Conservation (phyloP, 2,888 invertebrate genomes). For the Athalia cordata region DNA sequence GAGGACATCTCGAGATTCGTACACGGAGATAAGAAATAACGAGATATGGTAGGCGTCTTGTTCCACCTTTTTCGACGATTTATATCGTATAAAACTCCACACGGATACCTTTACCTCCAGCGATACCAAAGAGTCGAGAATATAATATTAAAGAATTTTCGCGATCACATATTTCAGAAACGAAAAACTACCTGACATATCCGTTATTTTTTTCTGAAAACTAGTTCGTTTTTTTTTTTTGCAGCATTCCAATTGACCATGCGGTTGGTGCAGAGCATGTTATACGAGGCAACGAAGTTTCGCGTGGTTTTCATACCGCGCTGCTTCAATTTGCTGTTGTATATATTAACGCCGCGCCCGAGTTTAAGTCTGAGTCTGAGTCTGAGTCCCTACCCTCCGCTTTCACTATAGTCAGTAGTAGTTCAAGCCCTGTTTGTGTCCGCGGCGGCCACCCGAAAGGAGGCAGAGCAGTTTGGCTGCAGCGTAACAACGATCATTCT, state of each 20-base stretch:
- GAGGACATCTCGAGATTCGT: background rate
- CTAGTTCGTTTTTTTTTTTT: background rate
- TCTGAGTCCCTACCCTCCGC: conserved; percentile 9
- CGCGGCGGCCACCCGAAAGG: background rate
- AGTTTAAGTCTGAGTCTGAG: background rate
- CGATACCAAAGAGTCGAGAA: too few species aligned
- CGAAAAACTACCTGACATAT: conserved; percentile 18
- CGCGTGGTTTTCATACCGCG: conserved; percentile 8
- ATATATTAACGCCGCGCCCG: conserved; percentile 28
- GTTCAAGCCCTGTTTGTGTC: conserved; percentile 27
- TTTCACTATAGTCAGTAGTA: conserved; percentile 36
- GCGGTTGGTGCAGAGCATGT: background rate
- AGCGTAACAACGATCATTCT: too few species aligned
- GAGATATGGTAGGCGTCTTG: background rate
- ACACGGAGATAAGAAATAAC: conserved; percentile 16
- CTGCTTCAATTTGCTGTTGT: conserved; percentile 16
- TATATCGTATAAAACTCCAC: background rate
- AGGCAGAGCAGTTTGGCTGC: too few species aligned
- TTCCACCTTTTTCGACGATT: background rate
- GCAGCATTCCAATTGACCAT: too few species aligned
- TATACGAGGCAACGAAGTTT: background rate
- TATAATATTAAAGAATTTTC: background rate
- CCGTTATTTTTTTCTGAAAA: conserved; percentile 12
- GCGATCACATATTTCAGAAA: background rate
- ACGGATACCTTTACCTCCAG: too few species aligned